Conservation (phyloP, 2,797 vertebrate species). For the Neostethus bicornis region DNA sequence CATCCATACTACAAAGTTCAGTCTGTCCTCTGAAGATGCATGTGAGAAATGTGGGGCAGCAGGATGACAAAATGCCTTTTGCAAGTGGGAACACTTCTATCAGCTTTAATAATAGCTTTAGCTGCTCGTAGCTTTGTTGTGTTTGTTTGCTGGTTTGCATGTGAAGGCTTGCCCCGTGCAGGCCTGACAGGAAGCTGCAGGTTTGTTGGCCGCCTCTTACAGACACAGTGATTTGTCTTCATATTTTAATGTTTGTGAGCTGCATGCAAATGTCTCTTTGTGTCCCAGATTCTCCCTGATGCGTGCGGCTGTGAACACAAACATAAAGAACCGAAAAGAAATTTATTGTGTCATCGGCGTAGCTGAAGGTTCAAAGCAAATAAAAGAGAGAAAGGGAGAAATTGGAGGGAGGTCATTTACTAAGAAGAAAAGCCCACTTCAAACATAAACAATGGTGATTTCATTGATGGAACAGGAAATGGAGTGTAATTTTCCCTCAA, state of each 20-base stretch:
- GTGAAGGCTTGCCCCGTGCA: constrained; percentile 69
- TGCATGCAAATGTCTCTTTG: constrained; percentile 72
- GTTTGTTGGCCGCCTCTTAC: constrained; percentile 60
- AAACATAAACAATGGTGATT: constrained; percentile 76
- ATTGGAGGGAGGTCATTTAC: constrained; percentile 67
- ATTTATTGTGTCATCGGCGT: constrained; percentile 73
- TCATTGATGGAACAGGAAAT: constrained; percentile 70
- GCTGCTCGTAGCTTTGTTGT: constrained; percentile 46
- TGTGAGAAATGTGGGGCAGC: constrained; percentile 51
- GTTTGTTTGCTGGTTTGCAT: constrained; percentile 72
- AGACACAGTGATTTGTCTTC: constrained; percentile 78
- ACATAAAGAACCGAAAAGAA: constrained; percentile 42
- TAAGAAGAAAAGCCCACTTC: constrained; percentile 65
- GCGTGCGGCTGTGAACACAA: constrained; percentile 24
- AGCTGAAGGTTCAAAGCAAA: constrained; percentile 64
- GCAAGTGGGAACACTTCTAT: constrained; percentile 63
- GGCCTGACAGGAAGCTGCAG: constrained; percentile 55
- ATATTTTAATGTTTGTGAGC: constrained; percentile 78
- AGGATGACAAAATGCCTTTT: constrained; percentile 53
- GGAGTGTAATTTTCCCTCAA: constrained; percentile 64
- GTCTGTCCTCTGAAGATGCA: constrained; percentile 52
- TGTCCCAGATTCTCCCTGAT: constrained; percentile 63
- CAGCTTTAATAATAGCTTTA: constrained; percentile 75
- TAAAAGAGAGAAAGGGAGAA: constrained; percentile 57
- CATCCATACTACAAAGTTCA: constrained; percentile 58